A percentile compares a stretch with the other conserved stretches of the same genome.
Conservation (phyloP, 2,113 vertebrate species). For the Willisornis vidua region DNA sequence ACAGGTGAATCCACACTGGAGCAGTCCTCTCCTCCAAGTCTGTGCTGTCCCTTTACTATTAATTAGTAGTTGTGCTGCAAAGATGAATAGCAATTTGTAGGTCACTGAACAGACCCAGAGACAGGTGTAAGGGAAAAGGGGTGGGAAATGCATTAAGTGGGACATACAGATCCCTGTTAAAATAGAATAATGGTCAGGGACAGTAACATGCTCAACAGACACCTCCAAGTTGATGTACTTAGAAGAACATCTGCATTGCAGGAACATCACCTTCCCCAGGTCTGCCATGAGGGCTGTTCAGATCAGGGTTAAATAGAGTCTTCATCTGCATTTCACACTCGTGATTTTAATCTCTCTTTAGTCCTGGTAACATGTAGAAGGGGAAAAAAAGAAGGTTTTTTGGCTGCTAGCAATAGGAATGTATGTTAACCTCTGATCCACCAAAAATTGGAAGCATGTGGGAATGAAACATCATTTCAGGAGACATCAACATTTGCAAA, state of each 20-base stretch:
- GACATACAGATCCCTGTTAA: neutral
- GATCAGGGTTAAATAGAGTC: neutral
- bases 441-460: rapidly evolving
- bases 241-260: neutral
- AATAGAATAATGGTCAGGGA: neutral
- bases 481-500: neutral
- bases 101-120: neutral
- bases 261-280: neutral
- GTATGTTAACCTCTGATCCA: neutral
- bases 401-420: neutral
- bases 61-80: neutral
- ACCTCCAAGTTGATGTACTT: neutral
- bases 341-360: neutral
- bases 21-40: neutral
- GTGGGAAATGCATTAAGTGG: rapidly evolving
- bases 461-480: neutral
- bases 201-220: neutral
- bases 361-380: neutral
- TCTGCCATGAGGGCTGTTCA: neutral
- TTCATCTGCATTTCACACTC: neutral
- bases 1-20: neutral
- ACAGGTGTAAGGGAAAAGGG: neutral
- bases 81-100: neutral
- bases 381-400: neutral
- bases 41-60: neutral